These are phyloP conservation scores for Indri indri DNA, from an alignment of 2,113 vertebrate genomes.

Conservation along the genomic window DNA sequence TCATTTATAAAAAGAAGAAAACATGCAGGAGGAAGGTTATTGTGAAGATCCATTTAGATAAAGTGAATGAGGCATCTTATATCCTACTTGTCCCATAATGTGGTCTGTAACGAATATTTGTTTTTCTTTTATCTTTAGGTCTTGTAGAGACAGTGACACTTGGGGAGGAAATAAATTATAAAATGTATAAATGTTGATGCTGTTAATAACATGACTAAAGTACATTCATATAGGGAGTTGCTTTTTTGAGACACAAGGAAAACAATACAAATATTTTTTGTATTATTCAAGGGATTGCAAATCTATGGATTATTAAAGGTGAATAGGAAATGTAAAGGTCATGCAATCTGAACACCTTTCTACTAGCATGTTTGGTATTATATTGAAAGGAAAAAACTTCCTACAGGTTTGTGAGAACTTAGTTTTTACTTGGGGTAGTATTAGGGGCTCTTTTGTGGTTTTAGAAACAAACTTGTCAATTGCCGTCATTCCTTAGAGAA, in stretches of 20 bases:
- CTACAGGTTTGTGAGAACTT: neutral
- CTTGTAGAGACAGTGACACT: neutral
- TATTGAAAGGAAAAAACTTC: neutral
- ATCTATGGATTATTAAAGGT: slow-evolving; percentile 25
- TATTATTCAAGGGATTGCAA: neutral
- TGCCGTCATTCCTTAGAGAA: slow-evolving; percentile 27
- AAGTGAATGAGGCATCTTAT: neutral
- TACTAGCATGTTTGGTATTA: neutral
- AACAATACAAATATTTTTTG: neutral
- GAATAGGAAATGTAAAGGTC: neutral
- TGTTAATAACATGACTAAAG: neutral
- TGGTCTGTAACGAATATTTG: neutral
- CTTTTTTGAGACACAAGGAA: slow-evolving; percentile 18
- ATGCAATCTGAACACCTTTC: neutral
- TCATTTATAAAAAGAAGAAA: neutral
- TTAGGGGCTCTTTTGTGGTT: neutral
- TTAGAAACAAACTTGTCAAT: neutral
- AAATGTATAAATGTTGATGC: neutral
- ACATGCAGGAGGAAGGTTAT: neutral
- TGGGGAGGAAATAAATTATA: neutral
- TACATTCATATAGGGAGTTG: neutral
- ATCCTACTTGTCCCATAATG: neutral
- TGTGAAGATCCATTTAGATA: neutral
- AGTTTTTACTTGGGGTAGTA: neutral
- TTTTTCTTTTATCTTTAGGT: neutral